Evolutionary conservation across 2,888 invertebrate genomes (phyloP), one percentile per base, ranked within the genome.

Genomic region (Pomacea canaliculata): DNA sequence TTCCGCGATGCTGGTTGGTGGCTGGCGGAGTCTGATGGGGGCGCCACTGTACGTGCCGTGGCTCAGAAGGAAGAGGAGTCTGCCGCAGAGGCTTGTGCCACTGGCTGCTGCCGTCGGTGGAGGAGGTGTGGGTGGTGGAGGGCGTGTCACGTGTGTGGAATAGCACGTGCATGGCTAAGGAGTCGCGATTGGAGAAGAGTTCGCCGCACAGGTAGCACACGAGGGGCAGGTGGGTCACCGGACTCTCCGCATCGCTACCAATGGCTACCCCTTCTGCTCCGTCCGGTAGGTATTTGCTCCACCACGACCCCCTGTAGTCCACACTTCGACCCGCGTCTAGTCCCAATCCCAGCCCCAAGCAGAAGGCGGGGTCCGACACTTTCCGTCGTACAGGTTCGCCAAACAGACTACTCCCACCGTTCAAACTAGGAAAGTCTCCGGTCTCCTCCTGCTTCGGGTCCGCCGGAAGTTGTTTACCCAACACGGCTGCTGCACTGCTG

Each of bases 151-250:
- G 75, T 49, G 81, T 79, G 74, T 83, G 83, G 72, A 81, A 86
- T 88, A 90, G 87, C 80, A 90, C 85, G 77, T 90, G 90, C 88
- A 90, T 88, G 9, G 90, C 89, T 66, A 90, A 79, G 1, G 88
- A 80, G 78, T 90, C 89, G 69, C 89, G 85, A 73, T 85, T 87
- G 19, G 80, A 70, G 78, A 89, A 89, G 8, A 79, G 68, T 59
- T 83, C 81, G 12, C 83, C 83, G 80, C 90, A 90, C 49, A 85
- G 80, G 59, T 80, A 76, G 65, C 87, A 88, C 62, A 71, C 75
- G 59, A 79, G 51, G 63, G 75, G 74, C 48, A 76, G 70, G 10
- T 70, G 59, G 0, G 79, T 19, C 16, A 67, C 76, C 5, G 49
- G 60, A 7, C 60, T 69, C 13, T 62, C 69, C 16, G 16, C 23